These are phyloP conservation scores for Psophia crepitans DNA, from an alignment of 2,113 vertebrate genomes.

Conservation along the genomic window DNA sequence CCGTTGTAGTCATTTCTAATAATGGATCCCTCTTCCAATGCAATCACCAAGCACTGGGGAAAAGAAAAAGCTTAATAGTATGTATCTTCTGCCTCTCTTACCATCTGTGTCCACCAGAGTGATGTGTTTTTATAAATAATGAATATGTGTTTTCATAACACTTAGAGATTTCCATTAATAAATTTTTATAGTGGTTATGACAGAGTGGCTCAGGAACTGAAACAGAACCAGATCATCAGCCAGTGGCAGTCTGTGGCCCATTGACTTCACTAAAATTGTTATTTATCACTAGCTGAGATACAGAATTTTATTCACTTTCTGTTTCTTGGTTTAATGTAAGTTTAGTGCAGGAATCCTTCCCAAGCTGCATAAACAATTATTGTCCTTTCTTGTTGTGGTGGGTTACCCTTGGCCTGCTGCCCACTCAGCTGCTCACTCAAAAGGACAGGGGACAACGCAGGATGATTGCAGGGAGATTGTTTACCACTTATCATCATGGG, in stretches of 20 bases:
- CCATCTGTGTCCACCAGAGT: not conserved
- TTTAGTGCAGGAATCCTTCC: not conserved
- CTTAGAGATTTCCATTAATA: not conserved
- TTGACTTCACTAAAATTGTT: not conserved
- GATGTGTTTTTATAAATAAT: not conserved
- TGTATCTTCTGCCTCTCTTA: not conserved
- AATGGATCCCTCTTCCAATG: not conserved
- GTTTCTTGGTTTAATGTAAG: not conserved
- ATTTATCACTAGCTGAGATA: not conserved
- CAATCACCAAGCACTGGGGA: not conserved
- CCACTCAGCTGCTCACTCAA: not conserved
- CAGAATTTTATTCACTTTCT: not conserved
- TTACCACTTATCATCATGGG: not conserved
- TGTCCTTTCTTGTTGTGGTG: not conserved
- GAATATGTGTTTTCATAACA: not conserved
- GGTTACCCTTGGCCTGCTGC: not conserved
- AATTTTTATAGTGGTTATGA: not conserved
- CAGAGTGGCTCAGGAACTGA: not conserved
- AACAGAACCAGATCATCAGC: not conserved
- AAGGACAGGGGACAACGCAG: not conserved
- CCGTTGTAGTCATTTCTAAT: not conserved
- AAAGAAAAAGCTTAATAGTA: not conserved
- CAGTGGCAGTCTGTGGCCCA: not conserved
- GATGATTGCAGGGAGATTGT: not conserved
- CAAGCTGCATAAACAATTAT: not conserved